Base-by-base conservation (phyloP, 1,140 invertebrate species). In the Drosophila azteca region DNA sequence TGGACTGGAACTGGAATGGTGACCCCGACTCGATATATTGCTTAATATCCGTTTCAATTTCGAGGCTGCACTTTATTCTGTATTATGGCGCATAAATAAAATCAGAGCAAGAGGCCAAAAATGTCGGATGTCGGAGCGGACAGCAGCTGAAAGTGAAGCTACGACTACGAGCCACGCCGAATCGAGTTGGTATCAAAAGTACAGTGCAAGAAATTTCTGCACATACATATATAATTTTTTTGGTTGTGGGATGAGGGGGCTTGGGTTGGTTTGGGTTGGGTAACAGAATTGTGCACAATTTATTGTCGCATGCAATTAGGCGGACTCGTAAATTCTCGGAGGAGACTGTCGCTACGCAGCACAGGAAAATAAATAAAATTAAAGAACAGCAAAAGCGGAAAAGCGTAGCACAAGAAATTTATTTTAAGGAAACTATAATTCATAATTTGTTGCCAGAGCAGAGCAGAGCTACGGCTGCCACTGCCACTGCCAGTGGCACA, bases 271-370 rank as follows among this genome's bases (percentile, higher is more conserved):
- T n/a, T n/a, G n/a, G n/a, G n/a, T n/a, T n/a, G n/a, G n/a, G 3
- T 46, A 73, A 68, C 77, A 87, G 82, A 20, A 20, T 20, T 20
- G 78, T 75, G 69, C 45, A 73, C 57, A 88, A 87, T 87, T 87
- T 87, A 87, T 87, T 79, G 76, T 82, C 76, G 51, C 72, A 53
- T 83, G 83, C 83, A 87, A 87, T 87, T 87, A 87, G 79, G 67
- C 64, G 68, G 62, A 67, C 71, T 88, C 83, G 79, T 87, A 87
- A 87, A 87, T 87, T 67, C 58, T 63, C 11, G 17, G 53, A 46
- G 66, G 53, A 46, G 66, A 71, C 69, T 77, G 71, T 73, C 62
- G 77, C 81, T 61, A 53, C 73, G 54, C 58, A 67, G 54, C 58
- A 67, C 67, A 58, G 60, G 45, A 61, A 65, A 66, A 85, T 85